Conservation (phyloP, 2,113 vertebrate genomes). For the Formicarius rufipectus region DNA sequence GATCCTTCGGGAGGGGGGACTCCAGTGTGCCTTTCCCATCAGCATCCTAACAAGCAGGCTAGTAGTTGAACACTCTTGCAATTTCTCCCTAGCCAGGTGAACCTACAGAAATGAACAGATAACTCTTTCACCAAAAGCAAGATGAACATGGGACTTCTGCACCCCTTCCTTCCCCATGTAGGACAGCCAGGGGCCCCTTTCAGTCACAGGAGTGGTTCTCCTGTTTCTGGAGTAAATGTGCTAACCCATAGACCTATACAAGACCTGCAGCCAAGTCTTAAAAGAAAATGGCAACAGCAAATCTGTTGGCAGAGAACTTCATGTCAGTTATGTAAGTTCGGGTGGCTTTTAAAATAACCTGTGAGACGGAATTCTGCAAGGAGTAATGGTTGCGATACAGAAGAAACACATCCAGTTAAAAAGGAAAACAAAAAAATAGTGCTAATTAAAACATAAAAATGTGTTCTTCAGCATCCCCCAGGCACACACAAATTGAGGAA, state of each 20-base stretch:
- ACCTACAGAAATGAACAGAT: background rate
- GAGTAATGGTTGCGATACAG: background rate
- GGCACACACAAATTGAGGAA: background rate
- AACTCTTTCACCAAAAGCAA: background rate
- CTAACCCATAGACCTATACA: background rate
- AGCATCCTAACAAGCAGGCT: background rate
- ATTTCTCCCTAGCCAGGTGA: background rate
- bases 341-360: background rate
- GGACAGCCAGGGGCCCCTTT: background rate
- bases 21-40: background rate
- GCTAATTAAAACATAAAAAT: background rate
- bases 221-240: background rate
- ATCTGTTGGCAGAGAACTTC: background rate
- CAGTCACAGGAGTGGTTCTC: background rate
- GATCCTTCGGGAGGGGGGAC: rapidly evolving
- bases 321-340: background rate
- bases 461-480: background rate
- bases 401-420: background rate
- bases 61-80: background rate
- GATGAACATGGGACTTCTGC: background rate
- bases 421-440: background rate
- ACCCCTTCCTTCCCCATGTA: rapidly evolving
- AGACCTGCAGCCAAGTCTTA: background rate
- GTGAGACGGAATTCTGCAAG: background rate
- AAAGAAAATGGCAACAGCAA: background rate